Base-by-base conservation (phyloP, 1,140 invertebrate species). In the Pristionchus pacificus region DNA sequence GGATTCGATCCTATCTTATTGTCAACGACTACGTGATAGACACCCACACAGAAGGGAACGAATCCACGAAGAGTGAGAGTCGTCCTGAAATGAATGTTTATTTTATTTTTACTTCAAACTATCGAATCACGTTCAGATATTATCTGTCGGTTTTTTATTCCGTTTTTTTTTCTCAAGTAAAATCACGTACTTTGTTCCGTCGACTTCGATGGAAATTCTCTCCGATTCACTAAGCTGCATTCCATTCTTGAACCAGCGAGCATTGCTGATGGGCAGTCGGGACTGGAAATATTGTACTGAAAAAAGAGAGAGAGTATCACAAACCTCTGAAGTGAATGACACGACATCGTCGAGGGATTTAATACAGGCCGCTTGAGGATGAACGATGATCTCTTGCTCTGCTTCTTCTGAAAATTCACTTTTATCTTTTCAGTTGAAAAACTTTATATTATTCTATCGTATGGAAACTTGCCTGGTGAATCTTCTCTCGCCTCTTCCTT, bases 231-330 rank as follows among this genome's bases (percentile, higher is more conserved):
- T 14, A 10, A 72, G 19, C 2, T 28, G 33, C 71, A 72, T 72
- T 62, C 71, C 71, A 55, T 68, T 72, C 15, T 60, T 60, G 71
- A 72, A 72, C 71, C 71, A 72, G 27, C 25, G 31, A 15, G 65
- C 71, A 27, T 49, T 38, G n/a, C 19, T 38, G 29, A 72, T 68
- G 25, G 55, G 55, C 6, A 28, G 27, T 30, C 30, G 38, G 19
- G 38, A 10, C 38, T 49, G 19, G 19, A 49, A 6, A 49, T 49
- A 6, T 10, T 49, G 38, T 10, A 10, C 38, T 49, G 6, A 49
- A 49, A 6, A 49, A 49, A 49, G 38, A 10, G 38, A 49, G n/a
- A n/a, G n/a, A n/a, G n/a, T n/a, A 49, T 19, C 19, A 19, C 19
- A 19, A 10, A 49, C 38, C 38, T 6, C 19, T 49, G 38, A 6